These are phyloP conservation scores for Zygaena filipendulae DNA, from an alignment of 2,888 invertebrate genomes.

Conservation along the genomic window DNA sequence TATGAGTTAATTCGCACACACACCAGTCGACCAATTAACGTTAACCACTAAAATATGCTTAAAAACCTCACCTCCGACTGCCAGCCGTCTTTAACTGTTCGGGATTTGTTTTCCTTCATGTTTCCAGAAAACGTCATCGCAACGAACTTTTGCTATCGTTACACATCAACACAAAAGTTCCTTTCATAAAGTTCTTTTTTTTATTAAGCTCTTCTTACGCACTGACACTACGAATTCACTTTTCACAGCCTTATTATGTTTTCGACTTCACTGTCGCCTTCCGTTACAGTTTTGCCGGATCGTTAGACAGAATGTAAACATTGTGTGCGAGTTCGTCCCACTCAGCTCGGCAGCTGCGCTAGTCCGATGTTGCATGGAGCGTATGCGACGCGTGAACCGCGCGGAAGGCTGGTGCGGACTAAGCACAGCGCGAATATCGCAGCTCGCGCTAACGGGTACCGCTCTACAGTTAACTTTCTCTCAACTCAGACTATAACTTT, in stretches of 20 bases:
- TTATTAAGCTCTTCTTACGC: neutral
- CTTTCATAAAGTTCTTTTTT: constrained; percentile 16
- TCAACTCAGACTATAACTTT: constrained; percentile 40
- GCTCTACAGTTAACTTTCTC: constrained; percentile 70
- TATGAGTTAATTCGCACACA: no score
- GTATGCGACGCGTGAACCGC: constrained; percentile 16
- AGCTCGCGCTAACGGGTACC: constrained; percentile 44
- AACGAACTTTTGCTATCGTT: constrained; percentile 34
- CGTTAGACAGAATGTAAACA: constrained; percentile 34
- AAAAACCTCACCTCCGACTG: constrained; percentile 58
- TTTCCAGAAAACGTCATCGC: constrained; percentile 57
- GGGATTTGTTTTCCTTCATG: constrained; percentile 58
- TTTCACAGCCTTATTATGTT: no score
- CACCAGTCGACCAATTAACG: no score
- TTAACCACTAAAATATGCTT: no score
- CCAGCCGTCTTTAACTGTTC: constrained; percentile 52
- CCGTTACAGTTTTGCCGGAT: constrained; percentile 39
- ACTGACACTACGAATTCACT: neutral
- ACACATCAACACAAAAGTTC: constrained; percentile 40
- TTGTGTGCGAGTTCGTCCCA: constrained; percentile 23
- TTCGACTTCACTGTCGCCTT: constrained; percentile 42
- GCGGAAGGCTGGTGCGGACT: constrained; percentile 28
- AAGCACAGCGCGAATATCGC: constrained; percentile 17
- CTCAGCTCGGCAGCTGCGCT: neutral
- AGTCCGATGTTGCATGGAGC: constrained; percentile 10